Base-by-base conservation (phyloP, 2,888 invertebrate species). In the Ellobium chinense region DNA sequence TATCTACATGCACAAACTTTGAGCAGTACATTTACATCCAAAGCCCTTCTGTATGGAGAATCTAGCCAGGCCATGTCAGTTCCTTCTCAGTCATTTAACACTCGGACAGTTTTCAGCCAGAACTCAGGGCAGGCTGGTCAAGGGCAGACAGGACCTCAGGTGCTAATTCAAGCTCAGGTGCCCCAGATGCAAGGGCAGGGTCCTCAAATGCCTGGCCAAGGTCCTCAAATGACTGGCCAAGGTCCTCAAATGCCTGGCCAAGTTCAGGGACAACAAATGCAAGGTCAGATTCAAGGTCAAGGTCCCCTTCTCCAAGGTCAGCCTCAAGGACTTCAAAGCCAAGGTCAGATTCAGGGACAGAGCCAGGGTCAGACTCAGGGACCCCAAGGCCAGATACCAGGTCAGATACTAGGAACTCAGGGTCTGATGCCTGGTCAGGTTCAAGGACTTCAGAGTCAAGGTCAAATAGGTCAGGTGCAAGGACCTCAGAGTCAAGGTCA, bases 281-380 rank as follows among this genome's bases (percentile, higher is more conserved):
- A 80, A 27, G 46, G 56, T 78, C 82, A 84, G 65, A 75, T 63
- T 34, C 76, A 69, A 60, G 73, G 66, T 68, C 81, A 79, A 24
- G 62, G 62, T 24, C 65, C 36, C n/a, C 78, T 54, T 18, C 29
- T 54, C 18, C 77, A 31, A 14, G n/a, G n/a, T n/a, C n/a, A n/a
- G n/a, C n/a, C 46, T 65, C 46, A 24, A 58, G 76, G 39, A 34
- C 21, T 46, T 18, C 78, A 63, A 34, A 12, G 18, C 18, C 74
- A 74, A 14, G 27, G 65, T 54, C 56, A 63, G n/a, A n/a, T n/a
- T n/a, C n/a, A n/a, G n/a, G n/a, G n/a, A 58, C 27, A 60, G n/a
- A 56, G 27, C 12, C 65, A 69, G 27, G 46, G 77, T 73, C 69
- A 65, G 3, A 60, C 77, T 27, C 65, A 68, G 24, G 74, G 65